A percentile compares a stretch with the other conserved stretches of the same genome.
Conservation (phyloP, 2,888 invertebrate genomes). For the Tetranychus truncatus region DNA sequence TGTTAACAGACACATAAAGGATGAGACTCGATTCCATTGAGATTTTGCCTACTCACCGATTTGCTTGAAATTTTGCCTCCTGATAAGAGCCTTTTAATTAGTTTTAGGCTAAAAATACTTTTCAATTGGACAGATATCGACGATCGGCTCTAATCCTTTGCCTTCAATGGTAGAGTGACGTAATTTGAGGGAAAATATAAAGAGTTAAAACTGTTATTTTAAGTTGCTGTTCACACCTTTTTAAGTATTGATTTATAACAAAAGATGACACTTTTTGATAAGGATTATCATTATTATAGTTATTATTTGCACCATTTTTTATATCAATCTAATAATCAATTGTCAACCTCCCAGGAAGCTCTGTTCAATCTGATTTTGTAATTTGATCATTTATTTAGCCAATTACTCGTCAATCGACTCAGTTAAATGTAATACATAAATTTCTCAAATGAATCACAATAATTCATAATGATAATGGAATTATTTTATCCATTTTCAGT, state of each 20-base stretch:
- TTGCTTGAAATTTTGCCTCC: no score
- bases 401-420: background rate
- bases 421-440: slow-evolving; percentile 3
- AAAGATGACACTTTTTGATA: background rate
- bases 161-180: background rate
- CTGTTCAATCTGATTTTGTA: background rate
- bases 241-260: no score
- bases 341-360: background rate
- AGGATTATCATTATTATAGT: background rate
- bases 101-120: no score
- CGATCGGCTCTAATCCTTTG: background rate
- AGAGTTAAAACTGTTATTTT: no score
- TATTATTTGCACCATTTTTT: background rate
- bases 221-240: background rate
- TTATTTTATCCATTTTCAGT: background rate
- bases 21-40: no score
- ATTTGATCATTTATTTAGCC: background rate
- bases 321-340: background rate
- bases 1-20: no score
- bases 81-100: no score
- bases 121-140: no score
- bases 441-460: slow-evolving; percentile 1
- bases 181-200: background rate
- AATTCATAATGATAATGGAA: background rate
- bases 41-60: no score